phyloP scores from a whole-genome alignment of 2,888 invertebrate species.

The Harpalus rufipes region DNA sequence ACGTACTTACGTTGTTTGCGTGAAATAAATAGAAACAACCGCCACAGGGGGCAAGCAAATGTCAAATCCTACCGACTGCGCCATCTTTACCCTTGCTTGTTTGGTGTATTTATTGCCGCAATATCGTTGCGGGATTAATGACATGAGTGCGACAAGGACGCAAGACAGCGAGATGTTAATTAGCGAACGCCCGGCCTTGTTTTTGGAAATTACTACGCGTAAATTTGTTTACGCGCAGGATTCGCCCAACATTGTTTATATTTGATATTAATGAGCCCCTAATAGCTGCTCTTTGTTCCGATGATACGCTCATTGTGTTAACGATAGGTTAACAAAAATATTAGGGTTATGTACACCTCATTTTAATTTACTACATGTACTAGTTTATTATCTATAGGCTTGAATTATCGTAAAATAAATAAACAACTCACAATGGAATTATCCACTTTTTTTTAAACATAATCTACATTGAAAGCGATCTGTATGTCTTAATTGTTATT shows the following conservation, averaged over 20 bases:
- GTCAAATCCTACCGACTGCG: no score
- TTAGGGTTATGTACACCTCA: background rate
- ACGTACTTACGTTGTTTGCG: no score
- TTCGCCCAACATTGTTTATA: constrained; percentile 31
- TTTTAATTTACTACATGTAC: background rate
- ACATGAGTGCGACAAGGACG: constrained; percentile 1
- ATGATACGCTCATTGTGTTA: background rate
- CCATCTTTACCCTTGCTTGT: no score
- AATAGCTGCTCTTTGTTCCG: constrained; percentile 3
- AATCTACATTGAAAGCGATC: no score
- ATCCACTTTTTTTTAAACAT: no score
- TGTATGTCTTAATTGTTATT: no score
- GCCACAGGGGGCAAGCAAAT: no score
- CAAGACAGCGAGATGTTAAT: constrained; percentile 22
- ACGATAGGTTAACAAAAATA: background rate
- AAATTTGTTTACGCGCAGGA: constrained; percentile 39
- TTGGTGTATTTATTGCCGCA: constrained; percentile 21
- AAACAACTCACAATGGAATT: no score
- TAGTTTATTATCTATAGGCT: background rate
- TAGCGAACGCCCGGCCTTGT: constrained; percentile 22
- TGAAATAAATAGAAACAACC: no score
- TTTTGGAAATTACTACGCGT: constrained; percentile 48
- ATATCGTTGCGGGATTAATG: constrained; percentile 33
- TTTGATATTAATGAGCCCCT: constrained; percentile 23
- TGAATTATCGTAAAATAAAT: no score